Evolutionary conservation across 2,797 vertebrate species (phyloP), one percentile per base, ranked within the genome.

Genomic region (Sebastes oblongus): DNA sequence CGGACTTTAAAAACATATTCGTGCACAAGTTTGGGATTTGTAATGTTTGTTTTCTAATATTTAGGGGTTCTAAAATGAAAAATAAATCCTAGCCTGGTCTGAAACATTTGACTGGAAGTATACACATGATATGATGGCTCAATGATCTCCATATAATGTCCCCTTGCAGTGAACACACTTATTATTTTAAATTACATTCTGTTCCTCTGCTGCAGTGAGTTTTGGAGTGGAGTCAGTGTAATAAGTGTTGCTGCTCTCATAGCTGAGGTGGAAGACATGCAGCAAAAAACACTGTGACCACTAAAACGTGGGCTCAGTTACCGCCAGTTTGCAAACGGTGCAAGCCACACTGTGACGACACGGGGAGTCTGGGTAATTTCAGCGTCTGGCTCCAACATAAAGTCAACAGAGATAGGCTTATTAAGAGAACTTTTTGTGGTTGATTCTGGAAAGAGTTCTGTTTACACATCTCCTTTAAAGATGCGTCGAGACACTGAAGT

Each of bases 321-420:
- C 77, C 27, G 29, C 52, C 72, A 67, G 72, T 70, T 85, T 77
- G 66, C 72, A 67, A 85, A 77, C 4, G 71, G 74, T 73, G 86
- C 80, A 78, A 83, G 82, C 79, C 90, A 89, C 87, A 76, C 89
- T 62, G 86, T 84, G 89, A 92, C 22, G 66, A 88, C 77, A 55
- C n/a, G 18, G 73, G 72, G 81, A 80, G 81, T 82, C 77, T 77
- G 86, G 92, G 90, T 92, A 93, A 94, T 85, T 91, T 94, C 93
- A 93, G 81, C 13, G 69, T 91, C 88, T 82, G 54, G 66, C 66
- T 83, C 64, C 4, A 3, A 52, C 30, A 22, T 77, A 32, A 36
- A 70, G 46, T 86, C 60, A 78, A 86, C 42, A 59, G 39, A 39
- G 52, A 60, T 36, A 4, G 64, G 1, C 69, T 71, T 24, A 71